Percentiles rank a stretch among this genome's conserved stretches.
phyloP scores from a whole-genome alignment of 2,797 vertebrate species.

The Borostomias antarcticus region DNA sequence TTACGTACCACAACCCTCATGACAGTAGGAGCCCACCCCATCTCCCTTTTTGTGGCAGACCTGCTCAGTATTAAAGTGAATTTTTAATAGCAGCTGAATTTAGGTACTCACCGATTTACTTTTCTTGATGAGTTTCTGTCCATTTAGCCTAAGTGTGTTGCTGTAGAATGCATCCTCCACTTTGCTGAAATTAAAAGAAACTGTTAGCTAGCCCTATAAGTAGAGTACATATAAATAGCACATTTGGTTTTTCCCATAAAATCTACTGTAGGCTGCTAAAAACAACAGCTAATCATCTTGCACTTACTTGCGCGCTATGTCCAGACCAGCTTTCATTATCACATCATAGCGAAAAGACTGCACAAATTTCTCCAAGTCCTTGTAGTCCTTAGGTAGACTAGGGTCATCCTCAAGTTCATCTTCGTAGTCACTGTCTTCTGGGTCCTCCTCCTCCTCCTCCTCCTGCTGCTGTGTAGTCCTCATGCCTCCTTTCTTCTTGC shows the following conservation, averaged over 20 bases:
- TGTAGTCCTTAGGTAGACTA: conserved; percentile 82
- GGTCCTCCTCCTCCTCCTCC: conserved; percentile 68
- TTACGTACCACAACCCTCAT: too few relatives aligned
- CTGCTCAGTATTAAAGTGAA: too few relatives aligned
- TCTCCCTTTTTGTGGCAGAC: too few relatives aligned
- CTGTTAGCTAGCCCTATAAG: background rate
- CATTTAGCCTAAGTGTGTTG: conserved; percentile 89
- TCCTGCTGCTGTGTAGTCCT: conserved; percentile 62
- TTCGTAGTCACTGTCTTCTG: conserved; percentile 77
- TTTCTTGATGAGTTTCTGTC: conserved; percentile 93
- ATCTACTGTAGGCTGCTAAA: background rate
- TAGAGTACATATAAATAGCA: background rate
- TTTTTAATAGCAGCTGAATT: background rate
- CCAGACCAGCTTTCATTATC: conserved; percentile 87
- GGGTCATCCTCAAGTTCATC: conserved; percentile 77
- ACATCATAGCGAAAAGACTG: conserved; percentile 88
- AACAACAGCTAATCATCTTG: background rate
- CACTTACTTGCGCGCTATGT: conserved; percentile 91
- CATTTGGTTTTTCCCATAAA: background rate
- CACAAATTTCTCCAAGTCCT: conserved; percentile 88
- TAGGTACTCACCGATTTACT: conserved; percentile 86
- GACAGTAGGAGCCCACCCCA: too few relatives aligned
- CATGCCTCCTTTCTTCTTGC: conserved; percentile 75
- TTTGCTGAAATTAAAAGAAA: conserved; percentile 76
- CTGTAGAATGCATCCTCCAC: conserved; percentile 94